Percentiles rank a stretch among this genome's conserved stretches.
Evolutionary conservation across 2,113 vertebrate genomes (phyloP).

Genomic region (Elachura formosa): DNA sequence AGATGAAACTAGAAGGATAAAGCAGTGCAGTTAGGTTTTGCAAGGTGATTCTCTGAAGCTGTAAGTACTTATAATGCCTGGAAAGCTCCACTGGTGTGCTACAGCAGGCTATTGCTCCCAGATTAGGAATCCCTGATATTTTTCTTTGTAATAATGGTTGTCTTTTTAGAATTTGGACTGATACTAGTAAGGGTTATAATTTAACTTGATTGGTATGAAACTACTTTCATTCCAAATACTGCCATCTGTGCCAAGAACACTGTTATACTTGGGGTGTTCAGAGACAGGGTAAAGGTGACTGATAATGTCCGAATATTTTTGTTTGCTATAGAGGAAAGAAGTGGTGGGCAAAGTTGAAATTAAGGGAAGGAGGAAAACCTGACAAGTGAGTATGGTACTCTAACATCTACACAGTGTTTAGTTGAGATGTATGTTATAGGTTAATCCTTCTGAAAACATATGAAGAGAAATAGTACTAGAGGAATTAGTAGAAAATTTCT

Average conservation of each 20-base stretch:
- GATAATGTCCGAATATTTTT: not conserved
- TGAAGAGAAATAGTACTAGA: not conserved
- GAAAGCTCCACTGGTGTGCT: not conserved
- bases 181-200: constrained; percentile 4
- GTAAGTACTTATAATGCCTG: not conserved
- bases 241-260: not conserved
- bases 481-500: not conserved
- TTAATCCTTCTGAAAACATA: not conserved
- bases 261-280: not conserved
- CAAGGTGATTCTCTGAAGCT: not conserved
- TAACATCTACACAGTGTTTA: not conserved
- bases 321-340: not conserved
- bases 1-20: not conserved
- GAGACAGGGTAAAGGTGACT: constrained; percentile 9
- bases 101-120: not conserved
- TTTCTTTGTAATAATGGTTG: not conserved
- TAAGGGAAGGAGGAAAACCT: not conserved
- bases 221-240: not conserved
- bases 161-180: not conserved
- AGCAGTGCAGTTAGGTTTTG: not conserved
- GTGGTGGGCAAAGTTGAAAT: not conserved
- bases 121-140: not conserved
- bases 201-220: constrained; percentile 49
- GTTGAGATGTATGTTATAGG: not conserved
- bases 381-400: not conserved